Percentiles rank a stretch among this genome's conserved stretches.
These are phyloP conservation scores for Thomomys bottae DNA, from an alignment of 2,113 vertebrate genomes.

Conservation along the genomic window DNA sequence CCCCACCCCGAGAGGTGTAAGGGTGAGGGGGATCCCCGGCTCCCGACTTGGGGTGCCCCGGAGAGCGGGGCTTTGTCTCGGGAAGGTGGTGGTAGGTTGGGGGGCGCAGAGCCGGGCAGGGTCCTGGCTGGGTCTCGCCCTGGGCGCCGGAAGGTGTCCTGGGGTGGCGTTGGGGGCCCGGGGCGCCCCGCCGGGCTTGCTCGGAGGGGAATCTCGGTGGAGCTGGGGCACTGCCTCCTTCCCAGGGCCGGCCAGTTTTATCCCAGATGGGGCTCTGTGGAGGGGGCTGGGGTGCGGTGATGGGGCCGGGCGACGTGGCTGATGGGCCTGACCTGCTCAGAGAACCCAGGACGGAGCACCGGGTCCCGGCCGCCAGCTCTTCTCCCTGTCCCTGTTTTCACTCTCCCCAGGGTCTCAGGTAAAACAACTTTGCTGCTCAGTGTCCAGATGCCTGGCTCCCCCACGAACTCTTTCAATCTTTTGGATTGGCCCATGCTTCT, in stretches of 20 bases:
- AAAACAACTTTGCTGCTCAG: slow-evolving; percentile 36
- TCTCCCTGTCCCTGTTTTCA: background rate
- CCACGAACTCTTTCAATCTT: slow-evolving; percentile 8
- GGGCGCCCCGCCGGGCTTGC: background rate
- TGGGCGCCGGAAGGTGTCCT: background rate
- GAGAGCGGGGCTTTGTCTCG: background rate
- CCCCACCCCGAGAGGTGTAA: background rate
- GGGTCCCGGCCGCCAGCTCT: background rate
- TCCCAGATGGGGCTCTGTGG: slow-evolving; percentile 64
- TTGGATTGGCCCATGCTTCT: background rate
- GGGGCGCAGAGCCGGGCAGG: background rate
- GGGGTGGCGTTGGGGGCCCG: background rate
- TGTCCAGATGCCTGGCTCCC: slow-evolving; percentile 19
- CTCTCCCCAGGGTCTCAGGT: slow-evolving; percentile 38
- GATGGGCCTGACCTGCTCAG: slow-evolving; percentile 38
- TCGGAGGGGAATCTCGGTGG: background rate
- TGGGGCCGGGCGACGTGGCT: slow-evolving; percentile 65
- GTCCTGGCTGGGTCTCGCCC: background rate
- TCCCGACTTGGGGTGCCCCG: background rate
- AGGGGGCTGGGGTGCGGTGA: slow-evolving; percentile 68
- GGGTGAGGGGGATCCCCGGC: background rate
- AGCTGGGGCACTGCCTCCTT: slow-evolving; percentile 54
- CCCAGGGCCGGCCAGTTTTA: slow-evolving; percentile 75
- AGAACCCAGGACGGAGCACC: slow-evolving; percentile 20
- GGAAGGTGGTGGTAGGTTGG: background rate